Evolutionary conservation across 2,797 vertebrate species (phyloP).

Genomic region (Danio kyathit): DNA sequence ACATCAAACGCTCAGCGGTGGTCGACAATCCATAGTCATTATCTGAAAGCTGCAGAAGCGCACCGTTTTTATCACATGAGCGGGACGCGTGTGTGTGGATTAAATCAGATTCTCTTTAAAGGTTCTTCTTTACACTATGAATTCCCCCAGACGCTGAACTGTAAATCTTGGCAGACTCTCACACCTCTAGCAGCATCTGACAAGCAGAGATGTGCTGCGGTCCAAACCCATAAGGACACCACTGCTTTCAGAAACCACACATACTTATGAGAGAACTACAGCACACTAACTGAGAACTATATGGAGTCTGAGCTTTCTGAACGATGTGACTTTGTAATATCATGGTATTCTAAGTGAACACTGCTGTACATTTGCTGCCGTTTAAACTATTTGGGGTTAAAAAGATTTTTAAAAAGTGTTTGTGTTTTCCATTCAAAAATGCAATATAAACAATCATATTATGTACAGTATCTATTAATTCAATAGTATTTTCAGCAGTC

Average conservation of each 20-base stretch:
- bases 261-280: background rate
- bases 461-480: too few species aligned
- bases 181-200: background rate
- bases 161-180: slow-evolving; percentile 13
- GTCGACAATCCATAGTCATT: slow-evolving; percentile 74
- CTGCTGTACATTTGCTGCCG: too few species aligned
- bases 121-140: slow-evolving; percentile 11
- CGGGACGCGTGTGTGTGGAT: slow-evolving; percentile 15
- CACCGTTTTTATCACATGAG: slow-evolving; percentile 37
- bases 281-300: background rate
- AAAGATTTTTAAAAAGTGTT: too few species aligned
- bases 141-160: slow-evolving; percentile 6
- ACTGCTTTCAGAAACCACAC: background rate
- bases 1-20: slow-evolving; percentile 76
- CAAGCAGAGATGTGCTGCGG: background rate
- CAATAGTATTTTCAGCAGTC: too few species aligned
- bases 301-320: background rate
- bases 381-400: too few species aligned
- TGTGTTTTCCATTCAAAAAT: too few species aligned
- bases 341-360: background rate
- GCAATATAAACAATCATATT: too few species aligned
- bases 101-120: slow-evolving; percentile 26
- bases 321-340: background rate
- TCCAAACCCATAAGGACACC: background rate
- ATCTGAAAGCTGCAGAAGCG: slow-evolving; percentile 66